These are phyloP conservation scores for Hippasteria phrygiana DNA, from an alignment of 53 echinoderm and acorn worm species.

Conservation along the genomic window DNA sequence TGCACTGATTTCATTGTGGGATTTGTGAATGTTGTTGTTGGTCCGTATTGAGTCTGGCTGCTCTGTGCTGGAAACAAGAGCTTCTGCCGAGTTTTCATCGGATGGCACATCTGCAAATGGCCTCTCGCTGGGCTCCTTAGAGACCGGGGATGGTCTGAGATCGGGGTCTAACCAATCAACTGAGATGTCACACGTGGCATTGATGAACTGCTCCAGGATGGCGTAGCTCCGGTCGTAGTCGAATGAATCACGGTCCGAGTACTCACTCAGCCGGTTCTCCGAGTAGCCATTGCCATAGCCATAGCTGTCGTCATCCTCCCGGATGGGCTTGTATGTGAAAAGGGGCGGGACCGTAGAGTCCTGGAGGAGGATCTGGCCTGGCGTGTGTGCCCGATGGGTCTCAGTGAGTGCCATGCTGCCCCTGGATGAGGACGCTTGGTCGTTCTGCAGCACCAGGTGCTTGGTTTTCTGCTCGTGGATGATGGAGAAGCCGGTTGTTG, in stretches of 20 bases:
- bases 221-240: slow-evolving; percentile 71
- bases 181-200: slow-evolving; percentile 86
- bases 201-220: slow-evolving; percentile 90
- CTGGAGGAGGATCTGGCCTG: slow-evolving; percentile 92
- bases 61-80: too few relatives aligned
- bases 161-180: slow-evolving; percentile 73
- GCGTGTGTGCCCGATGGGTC: slow-evolving; percentile 46
- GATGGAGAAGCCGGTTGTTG: slow-evolving; percentile 63
- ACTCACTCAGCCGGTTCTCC: slow-evolving; percentile 64
- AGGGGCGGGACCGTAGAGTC: slow-evolving; percentile 90
- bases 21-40: slow-evolving; percentile 16
- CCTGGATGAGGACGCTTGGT: slow-evolving; percentile 74
- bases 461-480: slow-evolving; percentile 56
- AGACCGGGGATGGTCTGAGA: slow-evolving; percentile 51
- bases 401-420: slow-evolving; percentile 60
- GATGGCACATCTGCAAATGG: slow-evolving; percentile 43
- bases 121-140: slow-evolving; percentile 43
- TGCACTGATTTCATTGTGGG: background rate
- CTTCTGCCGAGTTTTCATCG: slow-evolving; percentile 8
- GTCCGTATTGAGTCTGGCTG: background rate
- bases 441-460: slow-evolving; percentile 34
- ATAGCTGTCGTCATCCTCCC: slow-evolving; percentile 62
- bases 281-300: slow-evolving; percentile 27
- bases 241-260: slow-evolving; percentile 68
- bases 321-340: slow-evolving; percentile 80